phyloP scores from a whole-genome alignment of 2,113 vertebrate genomes.

The Notothenia rossii region DNA sequence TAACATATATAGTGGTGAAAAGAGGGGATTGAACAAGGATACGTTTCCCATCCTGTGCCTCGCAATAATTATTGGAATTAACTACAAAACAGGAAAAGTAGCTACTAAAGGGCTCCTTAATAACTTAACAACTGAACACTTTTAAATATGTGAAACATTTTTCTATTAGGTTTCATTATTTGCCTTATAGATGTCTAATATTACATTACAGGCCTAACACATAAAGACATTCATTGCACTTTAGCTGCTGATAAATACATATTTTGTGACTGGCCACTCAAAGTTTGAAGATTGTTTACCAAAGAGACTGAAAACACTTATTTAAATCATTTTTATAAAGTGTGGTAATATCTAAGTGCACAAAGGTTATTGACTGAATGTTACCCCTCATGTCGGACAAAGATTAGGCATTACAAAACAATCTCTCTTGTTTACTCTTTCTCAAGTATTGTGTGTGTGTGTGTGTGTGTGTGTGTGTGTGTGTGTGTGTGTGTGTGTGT shows the following conservation, averaged over 20 bases:
- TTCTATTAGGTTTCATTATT: not conserved
- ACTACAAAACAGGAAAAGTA: slow-evolving; percentile 32
- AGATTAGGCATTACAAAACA: slow-evolving; percentile 42
- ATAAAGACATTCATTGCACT: not conserved
- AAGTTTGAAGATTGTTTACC: not conserved
- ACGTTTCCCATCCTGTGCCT: slow-evolving; percentile 16
- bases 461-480: not conserved
- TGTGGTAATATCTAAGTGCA: slow-evolving; percentile 8
- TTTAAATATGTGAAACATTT: slow-evolving; percentile 12
- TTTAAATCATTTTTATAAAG: not conserved
- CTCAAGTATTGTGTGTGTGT: slow-evolving; percentile 23
- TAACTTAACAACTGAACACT: not conserved
- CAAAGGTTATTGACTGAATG: slow-evolving; percentile 21
- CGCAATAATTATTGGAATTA: not conserved
- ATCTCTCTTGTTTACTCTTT: slow-evolving; percentile 22
- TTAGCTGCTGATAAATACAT: not conserved
- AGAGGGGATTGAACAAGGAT: slow-evolving; percentile 25
- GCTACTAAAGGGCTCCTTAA: slow-evolving; percentile 9
- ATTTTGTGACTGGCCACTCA: not conserved
- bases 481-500: not conserved
- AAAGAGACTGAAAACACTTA: not conserved
- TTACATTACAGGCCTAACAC: not conserved
- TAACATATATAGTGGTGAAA: slow-evolving; percentile 38
- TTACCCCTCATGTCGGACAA: slow-evolving; percentile 31
- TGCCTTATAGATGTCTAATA: not conserved